A percentile compares a stretch with the other conserved stretches of the same genome.
Evolutionary conservation across 2,797 vertebrate genomes (phyloP).

Genomic region (Taenioides sp.): DNA sequence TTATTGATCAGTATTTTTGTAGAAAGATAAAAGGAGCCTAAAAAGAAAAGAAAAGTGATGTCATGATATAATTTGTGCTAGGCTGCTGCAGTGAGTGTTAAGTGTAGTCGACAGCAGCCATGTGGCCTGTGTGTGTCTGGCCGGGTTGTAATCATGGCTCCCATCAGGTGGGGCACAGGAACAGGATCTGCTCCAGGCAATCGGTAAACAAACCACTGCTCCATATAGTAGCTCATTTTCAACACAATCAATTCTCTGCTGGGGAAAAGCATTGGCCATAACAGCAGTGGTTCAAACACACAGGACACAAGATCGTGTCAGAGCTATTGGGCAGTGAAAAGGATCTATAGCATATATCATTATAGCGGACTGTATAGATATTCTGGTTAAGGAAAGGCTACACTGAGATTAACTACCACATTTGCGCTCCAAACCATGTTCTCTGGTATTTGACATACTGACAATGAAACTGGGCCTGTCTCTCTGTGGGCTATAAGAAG

Average conservation of each 20-base stretch:
- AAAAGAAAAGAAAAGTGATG: background rate
- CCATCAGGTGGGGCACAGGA: constrained; percentile 19
- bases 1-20: background rate
- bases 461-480: background rate
- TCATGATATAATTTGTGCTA: background rate
- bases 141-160: constrained; percentile 24
- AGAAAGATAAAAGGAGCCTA: background rate
- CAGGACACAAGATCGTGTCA: background rate
- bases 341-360: background rate
- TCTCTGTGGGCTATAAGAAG: background rate
- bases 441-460: background rate
- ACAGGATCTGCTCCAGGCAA: constrained; percentile 24
- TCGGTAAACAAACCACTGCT: constrained; percentile 16
- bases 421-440: background rate
- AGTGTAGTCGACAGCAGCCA: constrained; percentile 4
- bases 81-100: constrained; percentile 15
- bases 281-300: background rate
- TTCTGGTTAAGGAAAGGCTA: background rate
- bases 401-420: background rate
- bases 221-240: constrained; percentile 20
- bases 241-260: constrained; percentile 31
- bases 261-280: constrained; percentile 23
- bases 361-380: too few relatives aligned
- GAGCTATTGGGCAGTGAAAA: background rate
- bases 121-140: constrained; percentile 13